phyloP scores from a whole-genome alignment of 2,113 vertebrate genomes.

The Oxyura jamaicensis region DNA sequence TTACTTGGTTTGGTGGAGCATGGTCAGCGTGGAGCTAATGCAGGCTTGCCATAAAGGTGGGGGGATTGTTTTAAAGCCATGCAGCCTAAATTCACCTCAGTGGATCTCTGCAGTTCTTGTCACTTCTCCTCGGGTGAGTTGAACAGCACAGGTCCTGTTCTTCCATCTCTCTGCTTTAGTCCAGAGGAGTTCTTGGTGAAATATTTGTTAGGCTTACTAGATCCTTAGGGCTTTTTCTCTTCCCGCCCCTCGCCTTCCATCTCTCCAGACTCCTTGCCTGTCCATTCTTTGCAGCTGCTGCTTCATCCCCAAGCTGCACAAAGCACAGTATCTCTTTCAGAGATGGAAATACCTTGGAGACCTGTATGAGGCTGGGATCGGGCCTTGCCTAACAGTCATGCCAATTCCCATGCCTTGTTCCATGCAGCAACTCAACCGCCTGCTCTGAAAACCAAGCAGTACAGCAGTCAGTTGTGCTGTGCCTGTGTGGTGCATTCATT shows the following conservation, averaged over 20 bases:
- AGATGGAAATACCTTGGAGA: neutral
- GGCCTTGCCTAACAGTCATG: neutral
- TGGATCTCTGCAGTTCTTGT: neutral
- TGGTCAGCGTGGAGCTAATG: neutral
- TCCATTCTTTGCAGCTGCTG: neutral
- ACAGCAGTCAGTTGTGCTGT: fast-evolving
- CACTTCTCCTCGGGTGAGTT: neutral
- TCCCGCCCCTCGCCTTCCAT: neutral
- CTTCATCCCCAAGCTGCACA: neutral
- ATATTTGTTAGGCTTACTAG: neutral
- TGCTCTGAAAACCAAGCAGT: neutral
- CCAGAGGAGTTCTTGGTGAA: neutral
- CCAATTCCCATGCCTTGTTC: neutral
- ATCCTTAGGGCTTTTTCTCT: neutral
- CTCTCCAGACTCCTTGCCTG: neutral
- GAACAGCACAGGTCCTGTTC: neutral
- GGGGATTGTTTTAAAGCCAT: neutral
- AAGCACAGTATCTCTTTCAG: fast-evolving
- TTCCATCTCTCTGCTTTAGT: neutral
- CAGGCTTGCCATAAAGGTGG: neutral
- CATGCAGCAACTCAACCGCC: neutral
- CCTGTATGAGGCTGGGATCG: neutral
- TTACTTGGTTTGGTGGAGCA: neutral
- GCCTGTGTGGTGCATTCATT: neutral
- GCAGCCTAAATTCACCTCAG: neutral